Base-by-base conservation (phyloP, 2,797 vertebrate species). In the Pachyuromys duprasi region DNA sequence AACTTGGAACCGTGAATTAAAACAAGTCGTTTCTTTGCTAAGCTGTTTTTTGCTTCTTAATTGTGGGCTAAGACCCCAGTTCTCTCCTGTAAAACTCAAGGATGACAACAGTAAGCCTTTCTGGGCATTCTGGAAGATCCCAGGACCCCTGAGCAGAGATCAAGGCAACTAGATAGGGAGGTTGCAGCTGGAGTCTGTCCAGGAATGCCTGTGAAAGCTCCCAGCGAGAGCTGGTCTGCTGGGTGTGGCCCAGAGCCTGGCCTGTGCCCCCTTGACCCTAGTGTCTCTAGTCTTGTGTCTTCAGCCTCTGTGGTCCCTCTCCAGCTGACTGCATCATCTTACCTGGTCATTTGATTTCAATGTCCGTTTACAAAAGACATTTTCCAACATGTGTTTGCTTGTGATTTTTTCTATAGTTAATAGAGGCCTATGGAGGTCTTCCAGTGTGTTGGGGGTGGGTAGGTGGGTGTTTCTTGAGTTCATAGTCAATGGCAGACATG, bases 311-410 rank as follows among this genome's bases (percentile, higher is more conserved):
- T 11, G 28, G 11, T 62, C 63, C 94, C 83, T 76, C 8, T n/a
- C 69, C 70, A 76, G 17, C 36, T 65, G 31, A 11, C 11, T 89
- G 60, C 65, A 18, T 76, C 82, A 33, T 33, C 62, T 70, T 36
- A 74, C 28, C 65, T 8, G 18, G 49, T 13, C 75, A 42, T 53
- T 81, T 49, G 80, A 74, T 91, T 96, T 94, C 89, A 42, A 80
- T 76, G 89, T 86, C 26, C 55, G 62, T 79, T 92, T 92, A 72
- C 76, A 91, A 63, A 88, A 75, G 86, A 65, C 72, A 49, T 90
- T 93, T 95, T 84, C 82, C 65, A 65, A 45, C 28, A 33, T 91
- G 83, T 67, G 90, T 96, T 93, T 88, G 39, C 89, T 80, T 80
- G 20, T 42, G 42, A n/a, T 74, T 75, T 87, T 89, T 45, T 89